Percentiles rank a stretch among this genome's conserved stretches.
Evolutionary conservation across 1,140 invertebrate genomes (phyloP).

Genomic region (Batillaria attramentaria): DNA sequence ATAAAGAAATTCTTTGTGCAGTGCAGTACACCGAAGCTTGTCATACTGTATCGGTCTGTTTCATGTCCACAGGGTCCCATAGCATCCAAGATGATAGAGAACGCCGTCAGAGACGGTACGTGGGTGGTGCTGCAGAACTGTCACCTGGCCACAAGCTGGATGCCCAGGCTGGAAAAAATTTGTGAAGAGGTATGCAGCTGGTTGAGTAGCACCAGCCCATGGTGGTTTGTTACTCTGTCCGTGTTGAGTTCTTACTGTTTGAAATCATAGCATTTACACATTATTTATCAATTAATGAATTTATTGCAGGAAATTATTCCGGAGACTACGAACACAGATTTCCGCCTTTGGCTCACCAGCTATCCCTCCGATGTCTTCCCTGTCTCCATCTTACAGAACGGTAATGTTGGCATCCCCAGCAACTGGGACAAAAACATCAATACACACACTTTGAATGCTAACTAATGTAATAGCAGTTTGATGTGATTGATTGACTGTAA

Average conservation of each 20-base stretch:
- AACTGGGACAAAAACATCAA: too few species aligned
- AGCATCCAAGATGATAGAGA: constrained; percentile 71
- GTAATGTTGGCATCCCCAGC: too few species aligned
- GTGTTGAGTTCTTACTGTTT: background rate
- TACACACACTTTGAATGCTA: too few species aligned
- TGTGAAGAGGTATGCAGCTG: constrained; percentile 68
- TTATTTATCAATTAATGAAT: constrained; percentile 51
- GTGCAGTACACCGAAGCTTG: too few species aligned
- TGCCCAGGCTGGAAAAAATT: constrained; percentile 72
- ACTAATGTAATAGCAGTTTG: too few species aligned
- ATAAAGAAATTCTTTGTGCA: too few species aligned
- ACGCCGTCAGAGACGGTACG: constrained; percentile 68
- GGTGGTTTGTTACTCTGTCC: background rate
- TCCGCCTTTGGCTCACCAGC: constrained; percentile 72
- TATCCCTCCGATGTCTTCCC: constrained; percentile 72
- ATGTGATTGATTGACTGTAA: too few species aligned
- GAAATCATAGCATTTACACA: background rate
- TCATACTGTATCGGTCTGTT: background rate
- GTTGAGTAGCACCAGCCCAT: too few species aligned
- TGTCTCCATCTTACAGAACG: constrained; percentile 72
- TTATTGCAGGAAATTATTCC: constrained; percentile 22
- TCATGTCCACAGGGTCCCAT: constrained; percentile 70
- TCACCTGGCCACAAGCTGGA: constrained; percentile 72
- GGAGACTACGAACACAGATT: constrained; percentile 68
- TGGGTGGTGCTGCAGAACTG: constrained; percentile 74